Base-by-base conservation (phyloP, 2,888 invertebrate species). In the Ptychoptera albimana region DNA sequence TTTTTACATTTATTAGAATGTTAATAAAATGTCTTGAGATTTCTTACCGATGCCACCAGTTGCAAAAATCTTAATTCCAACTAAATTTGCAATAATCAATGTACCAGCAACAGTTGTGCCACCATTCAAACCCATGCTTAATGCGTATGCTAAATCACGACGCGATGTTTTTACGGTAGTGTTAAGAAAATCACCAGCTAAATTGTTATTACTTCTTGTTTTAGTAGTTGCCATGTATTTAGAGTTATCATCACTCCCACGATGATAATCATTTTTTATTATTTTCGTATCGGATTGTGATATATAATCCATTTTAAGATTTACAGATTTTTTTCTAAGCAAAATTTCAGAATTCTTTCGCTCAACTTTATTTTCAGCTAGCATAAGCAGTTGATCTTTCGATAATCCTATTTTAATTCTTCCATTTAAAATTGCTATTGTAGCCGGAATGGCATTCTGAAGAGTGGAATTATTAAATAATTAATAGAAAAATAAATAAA, bases 101-200 rank as follows among this genome's bases (percentile, higher is more conserved):
- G 97, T 98, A 0, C 86, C 93, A 0, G 94, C 85, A 1, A 98
- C 97, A 0, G 98, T 98, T 0, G 97, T 97, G 1, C 97, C 97
- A 1, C 96, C 94, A 57, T 78, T 79, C 16, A 75, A 59, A 42
- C 69, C 66, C 51, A 74, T 71, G n/a, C 82, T 77, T 11, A 83
- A 54, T 10, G 84, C 77, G 49, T 74, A 79, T 0, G 91, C 77
- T 30, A 94, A 68, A 68, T 96, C 93, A 50, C 93, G 71, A 9
- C 89, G 70, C 0, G 96, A 94, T 15, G 87, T 83, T 67, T 97
- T 97, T 5, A 88, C 67, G 8, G 71, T 70, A 38, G 23, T 23
- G 7, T 23, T 23, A 23, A 3, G 63, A 3, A 23, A 23, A 23
- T 23, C 23, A 23, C 3, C 7, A 7, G 3, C 42, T 35, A 35